These are phyloP conservation scores for Thaumetopoea pityocampa DNA, from an alignment of 1,140 invertebrate species.

Conservation along the genomic window DNA sequence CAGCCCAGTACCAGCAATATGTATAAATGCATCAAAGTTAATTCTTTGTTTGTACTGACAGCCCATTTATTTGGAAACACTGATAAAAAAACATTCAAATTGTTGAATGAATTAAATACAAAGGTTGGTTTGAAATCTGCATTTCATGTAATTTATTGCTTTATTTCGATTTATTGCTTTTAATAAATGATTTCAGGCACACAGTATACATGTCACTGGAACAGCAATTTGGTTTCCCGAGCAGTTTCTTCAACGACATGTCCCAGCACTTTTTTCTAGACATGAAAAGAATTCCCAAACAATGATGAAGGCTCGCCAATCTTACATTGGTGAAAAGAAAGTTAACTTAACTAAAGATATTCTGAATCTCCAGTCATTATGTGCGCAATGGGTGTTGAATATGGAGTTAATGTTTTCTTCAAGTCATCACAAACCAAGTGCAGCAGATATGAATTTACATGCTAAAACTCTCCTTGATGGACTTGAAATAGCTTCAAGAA, in stretches of 20 bases:
- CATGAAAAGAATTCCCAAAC: constrained; percentile 78
- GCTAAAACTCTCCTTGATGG: constrained; percentile 80
- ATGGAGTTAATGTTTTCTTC: constrained; percentile 76
- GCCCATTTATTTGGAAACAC: constrained; percentile 85
- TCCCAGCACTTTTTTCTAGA: constrained; percentile 77
- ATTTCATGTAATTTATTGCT: constrained; percentile 13
- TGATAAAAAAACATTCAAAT: constrained; percentile 87
- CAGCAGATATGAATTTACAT: constrained; percentile 80
- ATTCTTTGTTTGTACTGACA: constrained; percentile 83
- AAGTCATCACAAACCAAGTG: constrained; percentile 74
- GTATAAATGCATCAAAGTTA: constrained; percentile 83
- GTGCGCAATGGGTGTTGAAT: constrained; percentile 78
- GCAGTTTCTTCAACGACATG: constrained; percentile 82
- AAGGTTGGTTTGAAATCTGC: constrained; percentile 75
- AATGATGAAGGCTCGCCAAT: constrained; percentile 74
- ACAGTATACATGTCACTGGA: constrained; percentile 84
- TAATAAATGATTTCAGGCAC: constrained; percentile 71
- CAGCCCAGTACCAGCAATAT: constrained; percentile 76
- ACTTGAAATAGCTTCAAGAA: constrained; percentile 78
- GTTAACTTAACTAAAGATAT: constrained; percentile 78
- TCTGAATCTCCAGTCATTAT: constrained; percentile 39
- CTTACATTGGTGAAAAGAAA: constrained; percentile 77
- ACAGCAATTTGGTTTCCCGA: constrained; percentile 89
- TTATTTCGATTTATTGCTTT: not conserved
- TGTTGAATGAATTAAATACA: constrained; percentile 84